Conservation (phyloP, 2,113 vertebrate genomes). For the Bujurquina vittata region DNA sequence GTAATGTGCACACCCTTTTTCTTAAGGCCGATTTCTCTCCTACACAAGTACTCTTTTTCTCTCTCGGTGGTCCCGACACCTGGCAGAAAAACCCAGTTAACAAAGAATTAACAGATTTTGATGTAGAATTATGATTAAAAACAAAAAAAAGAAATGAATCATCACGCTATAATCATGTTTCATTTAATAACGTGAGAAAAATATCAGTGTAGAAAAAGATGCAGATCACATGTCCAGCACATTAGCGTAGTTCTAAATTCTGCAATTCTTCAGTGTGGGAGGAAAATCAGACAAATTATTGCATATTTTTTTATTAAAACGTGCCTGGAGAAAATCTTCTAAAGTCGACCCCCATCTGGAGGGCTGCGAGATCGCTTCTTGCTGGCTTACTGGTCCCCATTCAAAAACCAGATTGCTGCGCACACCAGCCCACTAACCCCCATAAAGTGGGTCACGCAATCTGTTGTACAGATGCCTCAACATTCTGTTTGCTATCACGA, state of each 20-base stretch:
- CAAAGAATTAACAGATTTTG: background rate
- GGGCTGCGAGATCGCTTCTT: background rate
- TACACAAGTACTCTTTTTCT: too few species aligned
- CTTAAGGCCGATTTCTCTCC: too few species aligned
- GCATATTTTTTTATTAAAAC: background rate
- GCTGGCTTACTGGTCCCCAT: background rate
- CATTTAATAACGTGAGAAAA: background rate
- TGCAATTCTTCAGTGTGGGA: background rate
- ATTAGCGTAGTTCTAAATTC: background rate
- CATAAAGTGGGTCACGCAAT: constrained; percentile 42
- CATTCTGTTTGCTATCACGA: constrained; percentile 53
- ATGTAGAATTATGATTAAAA: background rate
- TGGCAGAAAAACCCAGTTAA: background rate
- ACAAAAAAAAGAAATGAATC: background rate
- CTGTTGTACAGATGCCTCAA: constrained; percentile 40
- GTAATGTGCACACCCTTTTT: background rate
- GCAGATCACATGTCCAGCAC: background rate
- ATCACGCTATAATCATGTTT: background rate
- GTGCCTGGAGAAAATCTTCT: background rate
- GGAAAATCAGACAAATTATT: background rate
- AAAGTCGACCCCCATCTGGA: background rate
- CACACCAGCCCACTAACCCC: background rate
- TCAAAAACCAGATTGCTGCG: background rate
- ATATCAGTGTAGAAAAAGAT: background rate
- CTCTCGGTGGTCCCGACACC: background rate